Evolutionary conservation across 1,140 invertebrate genomes (phyloP).

Genomic region (Musca vetustissima): DNA sequence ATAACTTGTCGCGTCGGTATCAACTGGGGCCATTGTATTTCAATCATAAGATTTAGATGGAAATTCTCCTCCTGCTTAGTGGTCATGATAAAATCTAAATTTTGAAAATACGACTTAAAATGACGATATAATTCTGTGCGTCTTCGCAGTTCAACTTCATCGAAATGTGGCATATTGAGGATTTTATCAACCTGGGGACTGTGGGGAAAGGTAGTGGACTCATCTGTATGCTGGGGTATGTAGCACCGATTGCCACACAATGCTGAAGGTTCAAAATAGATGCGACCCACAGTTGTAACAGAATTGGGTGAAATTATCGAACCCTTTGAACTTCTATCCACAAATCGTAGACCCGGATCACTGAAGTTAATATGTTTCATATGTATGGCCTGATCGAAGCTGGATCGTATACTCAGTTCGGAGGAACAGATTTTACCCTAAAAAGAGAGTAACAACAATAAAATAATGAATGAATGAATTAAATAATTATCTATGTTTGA

Average conservation of each 20-base stretch:
- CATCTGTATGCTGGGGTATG: slow-evolving; percentile 47
- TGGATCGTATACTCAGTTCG: slow-evolving; percentile 72
- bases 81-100: slow-evolving; percentile 41
- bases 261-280: slow-evolving; percentile 67
- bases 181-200: slow-evolving; percentile 27
- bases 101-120: slow-evolving; percentile 40
- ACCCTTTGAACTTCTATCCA: slow-evolving; percentile 59
- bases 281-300: slow-evolving; percentile 59
- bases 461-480: background rate
- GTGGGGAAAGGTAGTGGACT: slow-evolving; percentile 16
- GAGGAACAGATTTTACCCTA: slow-evolving; percentile 78
- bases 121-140: slow-evolving; percentile 47
- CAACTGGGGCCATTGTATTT: slow-evolving; percentile 50
- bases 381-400: slow-evolving; percentile 72
- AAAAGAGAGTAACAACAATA: slow-evolving; percentile 10
- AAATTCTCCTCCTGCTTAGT: slow-evolving; percentile 45
- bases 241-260: slow-evolving; percentile 77
- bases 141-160: slow-evolving; percentile 43
- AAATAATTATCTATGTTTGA: slow-evolving; percentile 39
- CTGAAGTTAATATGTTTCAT: slow-evolving; percentile 57
- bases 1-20: slow-evolving; percentile 36
- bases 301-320: slow-evolving; percentile 53
- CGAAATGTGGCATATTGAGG: slow-evolving; percentile 30
- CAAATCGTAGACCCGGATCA: slow-evolving; percentile 40
- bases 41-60: slow-evolving; percentile 46